These are phyloP conservation scores for Diplodus sargus DNA, from an alignment of 2,797 vertebrate species.

Conservation along the genomic window DNA sequence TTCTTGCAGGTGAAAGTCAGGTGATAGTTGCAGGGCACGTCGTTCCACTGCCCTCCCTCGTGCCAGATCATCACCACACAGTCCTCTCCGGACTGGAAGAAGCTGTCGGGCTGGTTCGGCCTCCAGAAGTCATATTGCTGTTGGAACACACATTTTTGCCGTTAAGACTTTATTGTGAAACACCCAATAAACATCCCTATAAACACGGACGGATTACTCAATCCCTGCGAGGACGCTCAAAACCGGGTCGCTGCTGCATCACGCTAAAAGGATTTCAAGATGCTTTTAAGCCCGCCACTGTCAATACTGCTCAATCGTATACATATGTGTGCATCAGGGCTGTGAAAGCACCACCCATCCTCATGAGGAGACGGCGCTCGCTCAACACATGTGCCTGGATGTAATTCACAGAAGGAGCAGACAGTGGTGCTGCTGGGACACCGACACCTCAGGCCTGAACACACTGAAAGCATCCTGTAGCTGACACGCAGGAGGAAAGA, in stretches of 20 bases:
- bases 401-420: conserved; percentile 52
- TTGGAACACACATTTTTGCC: conserved; percentile 29
- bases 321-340: neutral
- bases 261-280: neutral
- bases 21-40: conserved; percentile 97
- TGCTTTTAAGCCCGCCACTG: neutral
- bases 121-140: conserved; percentile 98
- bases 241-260: neutral
- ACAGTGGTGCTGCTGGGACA: conserved; percentile 42
- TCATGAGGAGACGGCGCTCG: neutral
- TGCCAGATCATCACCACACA: conserved; percentile 99
- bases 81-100: conserved; percentile 96
- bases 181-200: neutral
- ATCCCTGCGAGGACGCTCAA: neutral
- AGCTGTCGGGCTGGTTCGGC: conserved; percentile 95
- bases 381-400: conserved; percentile 7
- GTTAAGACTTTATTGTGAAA: neutral
- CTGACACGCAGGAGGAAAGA: neutral
- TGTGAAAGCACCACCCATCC: conserved; percentile 23
- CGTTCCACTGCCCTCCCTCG: conserved; percentile 95
- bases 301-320: neutral
- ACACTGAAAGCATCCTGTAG: neutral
- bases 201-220: neutral
- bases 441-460: neutral
- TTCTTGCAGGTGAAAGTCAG: conserved; percentile 98